Base-by-base conservation (phyloP, 2,797 vertebrate species). In the Staurois parvus region DNA sequence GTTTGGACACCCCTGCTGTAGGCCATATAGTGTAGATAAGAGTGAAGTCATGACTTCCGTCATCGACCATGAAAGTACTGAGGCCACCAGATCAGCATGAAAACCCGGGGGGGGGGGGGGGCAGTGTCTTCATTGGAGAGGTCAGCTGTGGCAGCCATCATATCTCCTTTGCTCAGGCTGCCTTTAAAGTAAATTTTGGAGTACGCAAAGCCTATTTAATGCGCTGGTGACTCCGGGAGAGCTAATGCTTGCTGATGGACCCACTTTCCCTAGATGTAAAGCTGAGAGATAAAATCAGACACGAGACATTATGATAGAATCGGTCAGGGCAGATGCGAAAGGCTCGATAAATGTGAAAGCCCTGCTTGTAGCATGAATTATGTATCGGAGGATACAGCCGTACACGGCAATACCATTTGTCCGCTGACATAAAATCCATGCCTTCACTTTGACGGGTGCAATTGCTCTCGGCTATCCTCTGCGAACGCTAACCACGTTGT, bases 391-490 rank as follows among this genome's bases (percentile, higher is more conserved):
- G 59, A 56, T 75, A 67, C 59, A 74, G 59, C 34, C 56, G 30
- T 42, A 67, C 72, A 83, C 37, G 19, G 30, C 52, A 81, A 72
- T 62, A 64, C 69, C 79, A 72, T 81, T 81, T 81, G 34, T 73
- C 69, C 26, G 69, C 79, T 72, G 69, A 81, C 69, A 73, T 64
- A 72, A 81, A 81, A 81, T 81, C 79, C 6, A 81, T 81, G 32
- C 37, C 68, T 52, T 73, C 48, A 24, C 32, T 42, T 56, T 64
- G 28, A 72, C 59, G 79, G 28, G 48, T 59, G 69, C 64, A 26
- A 66, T 29, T 26, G 64, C 64, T 66, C n/a, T 26, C n/a, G 28
- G 64, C 4, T 21, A 13, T 42, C 69, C 69, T 64, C 52, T 40
- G 19, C 7, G 24, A 70, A 34, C 66, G 28, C 26, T 66, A 2